Percentiles rank a stretch among this genome's conserved stretches.
These are phyloP conservation scores for Coecobrya sp. DNA, from an alignment of 2,888 invertebrate species.

Conservation along the genomic window DNA sequence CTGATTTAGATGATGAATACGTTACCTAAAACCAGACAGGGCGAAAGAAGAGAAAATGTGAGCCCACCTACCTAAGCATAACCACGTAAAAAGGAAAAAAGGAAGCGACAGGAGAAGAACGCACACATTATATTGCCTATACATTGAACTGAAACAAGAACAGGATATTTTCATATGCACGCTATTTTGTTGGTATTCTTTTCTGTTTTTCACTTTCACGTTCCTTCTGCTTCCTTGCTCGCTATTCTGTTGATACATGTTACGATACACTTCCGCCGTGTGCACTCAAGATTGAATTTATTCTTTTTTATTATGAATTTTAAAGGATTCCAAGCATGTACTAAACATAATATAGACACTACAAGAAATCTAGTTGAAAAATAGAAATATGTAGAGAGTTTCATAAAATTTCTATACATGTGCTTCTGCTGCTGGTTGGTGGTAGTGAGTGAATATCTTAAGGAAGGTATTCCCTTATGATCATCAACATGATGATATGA, in stretches of 20 bases:
- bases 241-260: slow-evolving; percentile 60
- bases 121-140: not conserved
- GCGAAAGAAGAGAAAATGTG: not conserved
- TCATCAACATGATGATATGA: slow-evolving; percentile 68
- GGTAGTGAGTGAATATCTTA: slow-evolving; percentile 74
- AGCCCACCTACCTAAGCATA: slow-evolving; percentile 54
- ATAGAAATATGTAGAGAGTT: not conserved
- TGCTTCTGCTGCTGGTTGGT: not conserved
- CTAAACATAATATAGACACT: slow-evolving; percentile 62
- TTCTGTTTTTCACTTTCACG: slow-evolving; percentile 68
- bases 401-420: not conserved
- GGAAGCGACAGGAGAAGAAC: not conserved
- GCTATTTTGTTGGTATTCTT: slow-evolving; percentile 37
- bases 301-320: slow-evolving; percentile 86
- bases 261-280: slow-evolving; percentile 85
- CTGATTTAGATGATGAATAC: slow-evolving; percentile 66
- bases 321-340: slow-evolving; percentile 85
- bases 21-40: slow-evolving; percentile 69
- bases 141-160: not conserved
- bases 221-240: slow-evolving; percentile 64
- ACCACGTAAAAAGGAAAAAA: slow-evolving; percentile 23
- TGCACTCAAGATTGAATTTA: slow-evolving; percentile 86
- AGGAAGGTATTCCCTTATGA: slow-evolving; percentile 78
- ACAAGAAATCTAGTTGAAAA: slow-evolving; percentile 18
- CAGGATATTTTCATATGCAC: not conserved